Evolutionary conservation across 2,888 invertebrate genomes (phyloP), one percentile per base, ranked within the genome.

Genomic region (Coleophora deauratella): DNA sequence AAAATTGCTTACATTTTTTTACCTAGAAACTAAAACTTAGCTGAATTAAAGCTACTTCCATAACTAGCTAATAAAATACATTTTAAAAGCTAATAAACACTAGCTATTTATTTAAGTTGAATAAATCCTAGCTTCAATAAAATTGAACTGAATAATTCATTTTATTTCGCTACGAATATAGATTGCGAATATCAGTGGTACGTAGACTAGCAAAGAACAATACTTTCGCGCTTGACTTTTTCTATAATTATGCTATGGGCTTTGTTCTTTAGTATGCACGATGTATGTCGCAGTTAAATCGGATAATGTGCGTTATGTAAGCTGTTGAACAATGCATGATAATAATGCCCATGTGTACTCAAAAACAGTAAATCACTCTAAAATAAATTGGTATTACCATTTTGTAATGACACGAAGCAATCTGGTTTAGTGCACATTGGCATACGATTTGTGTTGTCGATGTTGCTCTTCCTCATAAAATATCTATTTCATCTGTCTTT

Each of bases 191-290:
- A 38, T 42, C 27, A 30, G 12, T 41, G 37, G 32, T 42, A n/a
- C 3, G 32, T 42, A 44, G 41, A 27, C 21, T 21, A 21, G 21
- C 21, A 21, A 21, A 21, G 6, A 21, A n/a, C n/a, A n/a, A 21
- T 37, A 33, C 34, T 38, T 34, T 38, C 33, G 44, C 33, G 44
- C 44, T 45, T 45, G 15, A 21, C 21, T 44, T 43, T 39, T 45
- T 37, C 39, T 30, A 28, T 27, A 37, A 37, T 39, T 45, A 41
- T 41, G 44, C 44, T 45, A 39, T 31, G 44, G 41, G 44, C 44
- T 45, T 21, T 44, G 38, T 38, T 33, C 13, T 32, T 35, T 45
- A 33, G 42, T 42, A 27, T 27, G 44, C 39, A 28, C 30, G 13
- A 34, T 40, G 30, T 41, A 15, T 41, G 33, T 45, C 41, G 30